Evolutionary conservation across 2,797 vertebrate species (phyloP).

Genomic region (Phataginus tricuspis): DNA sequence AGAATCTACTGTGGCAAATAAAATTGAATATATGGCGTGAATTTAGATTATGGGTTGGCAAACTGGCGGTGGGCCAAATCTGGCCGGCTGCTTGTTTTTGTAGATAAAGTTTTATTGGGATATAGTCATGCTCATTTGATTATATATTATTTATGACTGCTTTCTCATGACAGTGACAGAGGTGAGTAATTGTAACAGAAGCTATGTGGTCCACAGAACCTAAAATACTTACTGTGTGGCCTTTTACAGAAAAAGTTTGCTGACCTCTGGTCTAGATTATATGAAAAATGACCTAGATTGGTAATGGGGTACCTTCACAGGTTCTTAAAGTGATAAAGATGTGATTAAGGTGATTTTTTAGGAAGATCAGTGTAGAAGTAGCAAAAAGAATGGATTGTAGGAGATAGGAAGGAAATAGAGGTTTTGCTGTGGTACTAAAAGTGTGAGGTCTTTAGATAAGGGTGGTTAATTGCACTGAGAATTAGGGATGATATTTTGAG

Average conservation of each 20-base stretch:
- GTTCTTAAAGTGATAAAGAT: slow-evolving; percentile 31
- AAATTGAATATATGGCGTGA: not conserved
- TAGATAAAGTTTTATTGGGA: slow-evolving; percentile 44
- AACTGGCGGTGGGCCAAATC: not conserved
- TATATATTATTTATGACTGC: not conserved
- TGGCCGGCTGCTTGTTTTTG: not conserved
- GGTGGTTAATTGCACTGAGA: not conserved
- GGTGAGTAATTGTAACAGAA: not conserved
- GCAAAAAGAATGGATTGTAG: not conserved
- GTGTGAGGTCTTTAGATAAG: not conserved
- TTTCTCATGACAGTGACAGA: not conserved
- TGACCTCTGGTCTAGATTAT: not conserved
- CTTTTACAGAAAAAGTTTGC: not conserved
- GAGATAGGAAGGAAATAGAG: not conserved
- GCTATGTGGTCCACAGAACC: not conserved
- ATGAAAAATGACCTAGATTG: not conserved
- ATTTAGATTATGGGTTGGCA: not conserved
- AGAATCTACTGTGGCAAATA: not conserved
- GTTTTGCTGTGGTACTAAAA: not conserved
- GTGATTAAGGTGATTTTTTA: slow-evolving; percentile 19
- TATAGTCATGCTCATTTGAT: not conserved
- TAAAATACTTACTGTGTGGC: not conserved
- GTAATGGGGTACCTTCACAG: not conserved
- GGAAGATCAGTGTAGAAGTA: not conserved
- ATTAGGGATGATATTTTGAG: not conserved